Conservation (phyloP, 2,113 vertebrate genomes). For the Callionymus lyra region DNA sequence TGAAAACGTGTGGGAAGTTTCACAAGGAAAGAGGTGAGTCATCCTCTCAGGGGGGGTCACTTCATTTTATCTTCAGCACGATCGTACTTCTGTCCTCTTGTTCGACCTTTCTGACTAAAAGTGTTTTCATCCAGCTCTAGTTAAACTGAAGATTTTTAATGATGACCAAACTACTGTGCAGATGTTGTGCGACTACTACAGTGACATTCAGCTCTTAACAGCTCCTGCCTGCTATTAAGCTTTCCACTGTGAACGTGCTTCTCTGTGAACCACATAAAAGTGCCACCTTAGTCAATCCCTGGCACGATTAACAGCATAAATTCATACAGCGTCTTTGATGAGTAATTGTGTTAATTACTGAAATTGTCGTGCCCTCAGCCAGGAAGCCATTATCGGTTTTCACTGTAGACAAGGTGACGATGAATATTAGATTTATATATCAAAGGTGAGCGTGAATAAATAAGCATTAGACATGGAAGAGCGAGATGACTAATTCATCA, state of each 20-base stretch:
- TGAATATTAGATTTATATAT: constrained; percentile 21
- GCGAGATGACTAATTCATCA: constrained; percentile 4
- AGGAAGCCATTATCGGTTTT: constrained; percentile 20
- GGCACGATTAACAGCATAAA: background rate
- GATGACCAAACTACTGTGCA: constrained; percentile 6
- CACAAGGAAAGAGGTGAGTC: constrained; percentile 87
- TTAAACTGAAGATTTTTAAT: too few relatives aligned
- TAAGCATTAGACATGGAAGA: constrained; percentile 6
- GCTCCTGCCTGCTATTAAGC: constrained; percentile 4
- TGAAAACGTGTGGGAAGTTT: constrained; percentile 94
- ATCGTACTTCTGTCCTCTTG: too few relatives aligned
- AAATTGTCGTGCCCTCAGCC: constrained; percentile 23
- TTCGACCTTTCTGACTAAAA: too few relatives aligned
- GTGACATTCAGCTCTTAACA: constrained; percentile 6
- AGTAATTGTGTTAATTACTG: constrained; percentile 34
- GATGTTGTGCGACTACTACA: constrained; percentile 3
- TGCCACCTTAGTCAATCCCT: background rate
- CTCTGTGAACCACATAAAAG: constrained; percentile 16
- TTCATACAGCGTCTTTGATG: constrained; percentile 12
- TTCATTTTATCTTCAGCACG: too few relatives aligned
- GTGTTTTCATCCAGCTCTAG: too few relatives aligned
- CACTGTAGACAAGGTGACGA: constrained; percentile 18
- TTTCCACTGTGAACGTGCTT: constrained; percentile 11
- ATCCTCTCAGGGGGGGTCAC: background rate
- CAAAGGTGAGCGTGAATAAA: constrained; percentile 12